phyloP scores from a whole-genome alignment of 2,888 invertebrate genomes.

The Caenorhabditis wallacei region DNA sequence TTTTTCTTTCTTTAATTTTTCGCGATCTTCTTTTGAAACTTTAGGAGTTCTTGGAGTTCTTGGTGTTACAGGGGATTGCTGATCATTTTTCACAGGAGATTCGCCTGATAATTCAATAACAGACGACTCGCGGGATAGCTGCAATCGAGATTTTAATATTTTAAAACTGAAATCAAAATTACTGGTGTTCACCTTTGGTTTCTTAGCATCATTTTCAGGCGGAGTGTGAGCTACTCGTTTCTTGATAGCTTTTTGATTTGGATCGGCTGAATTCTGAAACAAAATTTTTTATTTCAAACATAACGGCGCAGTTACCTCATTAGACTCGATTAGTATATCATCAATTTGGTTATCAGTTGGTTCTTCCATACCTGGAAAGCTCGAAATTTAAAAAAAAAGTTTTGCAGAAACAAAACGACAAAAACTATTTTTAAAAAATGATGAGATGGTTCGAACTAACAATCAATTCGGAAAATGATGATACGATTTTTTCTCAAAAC shows the following conservation, averaged over 20 bases:
- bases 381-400: too few species aligned
- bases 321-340: constrained; percentile 16
- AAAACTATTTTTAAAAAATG: too few species aligned
- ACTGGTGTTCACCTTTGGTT: constrained; percentile 31
- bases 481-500: too few species aligned
- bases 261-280: constrained; percentile 27
- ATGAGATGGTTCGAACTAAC: too few species aligned
- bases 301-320: constrained; percentile 29
- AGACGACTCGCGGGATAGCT: constrained; percentile 32
- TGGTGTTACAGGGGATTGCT: constrained; percentile 36
- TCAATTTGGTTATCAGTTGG: constrained; percentile 7
- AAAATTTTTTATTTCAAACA: background rate
- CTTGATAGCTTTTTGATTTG: constrained; percentile 49
- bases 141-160: too few species aligned
- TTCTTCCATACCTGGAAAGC: constrained; percentile 36
- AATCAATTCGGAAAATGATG: too few species aligned
- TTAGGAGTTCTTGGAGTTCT: constrained; percentile 63
- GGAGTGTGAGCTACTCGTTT: constrained; percentile 52
- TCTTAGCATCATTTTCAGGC: constrained; percentile 45
- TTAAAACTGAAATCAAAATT: background rate
- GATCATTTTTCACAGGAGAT: constrained; percentile 26
- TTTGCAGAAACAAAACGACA: too few species aligned
- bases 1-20: constrained; percentile 48
- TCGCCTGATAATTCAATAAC: background rate
- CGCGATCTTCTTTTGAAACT: constrained; percentile 60